These are phyloP conservation scores for Gortyna flavago DNA, from an alignment of 2,888 invertebrate genomes.

Conservation along the genomic window DNA sequence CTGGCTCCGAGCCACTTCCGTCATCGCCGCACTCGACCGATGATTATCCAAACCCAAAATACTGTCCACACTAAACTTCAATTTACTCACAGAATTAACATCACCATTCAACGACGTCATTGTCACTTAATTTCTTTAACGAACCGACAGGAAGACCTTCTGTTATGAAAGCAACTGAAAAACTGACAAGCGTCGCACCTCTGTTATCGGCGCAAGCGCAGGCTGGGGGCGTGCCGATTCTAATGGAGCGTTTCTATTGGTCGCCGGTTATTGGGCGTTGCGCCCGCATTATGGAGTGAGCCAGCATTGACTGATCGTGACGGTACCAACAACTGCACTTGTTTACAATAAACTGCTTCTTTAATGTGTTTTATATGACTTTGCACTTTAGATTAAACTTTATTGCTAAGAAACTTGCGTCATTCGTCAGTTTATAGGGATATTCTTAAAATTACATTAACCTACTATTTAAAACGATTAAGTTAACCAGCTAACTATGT, in stretches of 20 bases:
- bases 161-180: constrained; percentile 78
- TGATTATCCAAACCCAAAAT: constrained; percentile 87
- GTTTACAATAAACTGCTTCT: constrained; percentile 87
- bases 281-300: constrained; percentile 79
- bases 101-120: constrained; percentile 86
- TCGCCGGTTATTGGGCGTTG: constrained; percentile 76
- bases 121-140: constrained; percentile 71
- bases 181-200: constrained; percentile 79
- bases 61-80: constrained; percentile 93
- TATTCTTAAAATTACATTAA: constrained; percentile 59
- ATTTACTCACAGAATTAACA: constrained; percentile 79
- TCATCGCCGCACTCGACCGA: constrained; percentile 54
- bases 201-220: constrained; percentile 81
- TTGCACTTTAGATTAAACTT: constrained; percentile 84
- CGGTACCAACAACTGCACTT: constrained; percentile 85
- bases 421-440: constrained; percentile 73
- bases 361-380: constrained; percentile 89
- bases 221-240: constrained; percentile 80
- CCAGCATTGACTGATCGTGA: constrained; percentile 82
- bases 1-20: constrained; percentile 75
- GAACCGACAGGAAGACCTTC: constrained; percentile 66
- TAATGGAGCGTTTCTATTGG: constrained; percentile 79
- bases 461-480: not conserved
- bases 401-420: constrained; percentile 82
- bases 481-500: not conserved